Percentiles rank a stretch among this genome's conserved stretches.
These are phyloP conservation scores for Chironex yamaguchii DNA, from an alignment of 30 jellyfish, hydroid and myxozoan genomes.

Conservation along the genomic window DNA sequence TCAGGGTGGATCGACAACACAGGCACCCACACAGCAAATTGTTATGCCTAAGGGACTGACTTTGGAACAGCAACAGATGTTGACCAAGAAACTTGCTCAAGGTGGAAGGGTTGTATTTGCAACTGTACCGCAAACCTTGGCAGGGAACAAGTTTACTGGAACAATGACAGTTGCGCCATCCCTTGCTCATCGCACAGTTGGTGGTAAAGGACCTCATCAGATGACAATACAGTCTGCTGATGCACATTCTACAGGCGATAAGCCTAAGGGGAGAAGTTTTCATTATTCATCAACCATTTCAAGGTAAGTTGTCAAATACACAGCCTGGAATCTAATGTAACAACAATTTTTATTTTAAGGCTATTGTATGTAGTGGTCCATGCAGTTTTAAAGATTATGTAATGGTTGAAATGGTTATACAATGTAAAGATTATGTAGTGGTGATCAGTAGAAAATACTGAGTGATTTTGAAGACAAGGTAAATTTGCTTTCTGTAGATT, in stretches of 20 bases:
- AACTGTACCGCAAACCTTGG: slow-evolving; percentile 27
- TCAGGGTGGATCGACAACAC: not conserved
- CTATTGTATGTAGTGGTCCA: too few species aligned
- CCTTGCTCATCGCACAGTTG: slow-evolving; percentile 26
- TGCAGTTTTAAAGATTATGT: too few species aligned
- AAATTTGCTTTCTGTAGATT: too few species aligned
- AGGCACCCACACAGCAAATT: slow-evolving; percentile 78
- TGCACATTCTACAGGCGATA: slow-evolving; percentile 63
- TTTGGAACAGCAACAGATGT: slow-evolving; percentile 46
- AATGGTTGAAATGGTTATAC: too few species aligned
- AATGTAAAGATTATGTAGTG: too few species aligned
- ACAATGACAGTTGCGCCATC: slow-evolving; percentile 7
- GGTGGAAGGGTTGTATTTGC: slow-evolving; percentile 63
- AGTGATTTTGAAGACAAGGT: too few species aligned
- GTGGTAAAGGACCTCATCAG: not conserved
- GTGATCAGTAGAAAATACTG: too few species aligned
- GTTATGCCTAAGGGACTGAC: slow-evolving; percentile 57
- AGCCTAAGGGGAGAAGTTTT: slow-evolving; percentile 75
- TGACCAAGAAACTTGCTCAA: slow-evolving; percentile 62
- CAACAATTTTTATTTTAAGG: too few species aligned
- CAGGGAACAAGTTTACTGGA: slow-evolving; percentile 19
- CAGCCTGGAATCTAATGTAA: too few species aligned
- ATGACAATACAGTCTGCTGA: slow-evolving; percentile 4
- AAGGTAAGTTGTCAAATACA: too few species aligned
- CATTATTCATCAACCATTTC: slow-evolving; percentile 86